A percentile compares a stretch with the other conserved stretches of the same genome.
Evolutionary conservation across 1,140 invertebrate species (phyloP).

Genomic region (Rhysida immarginata): DNA sequence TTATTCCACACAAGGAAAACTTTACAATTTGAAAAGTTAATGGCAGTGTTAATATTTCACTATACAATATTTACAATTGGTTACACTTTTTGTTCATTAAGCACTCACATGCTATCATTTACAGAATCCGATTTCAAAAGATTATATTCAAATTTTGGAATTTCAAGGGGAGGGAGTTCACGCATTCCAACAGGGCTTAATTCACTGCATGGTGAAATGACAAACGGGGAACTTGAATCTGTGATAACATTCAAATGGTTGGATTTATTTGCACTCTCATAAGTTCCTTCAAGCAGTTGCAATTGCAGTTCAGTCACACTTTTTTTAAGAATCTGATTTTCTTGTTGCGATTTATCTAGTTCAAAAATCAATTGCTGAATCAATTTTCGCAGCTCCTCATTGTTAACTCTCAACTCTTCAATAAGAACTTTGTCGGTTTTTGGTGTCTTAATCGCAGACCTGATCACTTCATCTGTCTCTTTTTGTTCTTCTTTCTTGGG

Average conservation of each 20-base stretch:
- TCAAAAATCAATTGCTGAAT: constrained; percentile 6
- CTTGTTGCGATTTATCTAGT: constrained; percentile 3
- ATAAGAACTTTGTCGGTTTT: constrained; percentile 12
- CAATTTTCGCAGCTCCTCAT: constrained; percentile 5
- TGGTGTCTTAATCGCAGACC: constrained; percentile 3
- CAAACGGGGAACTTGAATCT: constrained; percentile 4
- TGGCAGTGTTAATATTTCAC: too few relatives aligned
- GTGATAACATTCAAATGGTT: not conserved
- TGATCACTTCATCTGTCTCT: not conserved
- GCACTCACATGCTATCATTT: too few relatives aligned
- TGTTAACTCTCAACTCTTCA: constrained; percentile 10
- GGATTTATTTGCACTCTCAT: not conserved
- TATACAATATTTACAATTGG: too few relatives aligned
- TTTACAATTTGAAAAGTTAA: too few relatives aligned
- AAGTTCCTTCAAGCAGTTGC: not conserved
- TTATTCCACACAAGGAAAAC: too few relatives aligned
- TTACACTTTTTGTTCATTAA: too few relatives aligned
- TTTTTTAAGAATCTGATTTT: not conserved
- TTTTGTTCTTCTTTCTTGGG: not conserved
- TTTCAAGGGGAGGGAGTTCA: not conserved
- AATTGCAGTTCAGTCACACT: not conserved
- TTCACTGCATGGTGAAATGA: constrained; percentile 1
- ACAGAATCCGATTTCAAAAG: not conserved
- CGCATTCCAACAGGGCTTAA: not conserved
- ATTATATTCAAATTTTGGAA: constrained; percentile 3